Percentiles rank a stretch among this genome's conserved stretches.
Evolutionary conservation across 2,797 vertebrate genomes (phyloP).

Genomic region (Alcedo atthis): DNA sequence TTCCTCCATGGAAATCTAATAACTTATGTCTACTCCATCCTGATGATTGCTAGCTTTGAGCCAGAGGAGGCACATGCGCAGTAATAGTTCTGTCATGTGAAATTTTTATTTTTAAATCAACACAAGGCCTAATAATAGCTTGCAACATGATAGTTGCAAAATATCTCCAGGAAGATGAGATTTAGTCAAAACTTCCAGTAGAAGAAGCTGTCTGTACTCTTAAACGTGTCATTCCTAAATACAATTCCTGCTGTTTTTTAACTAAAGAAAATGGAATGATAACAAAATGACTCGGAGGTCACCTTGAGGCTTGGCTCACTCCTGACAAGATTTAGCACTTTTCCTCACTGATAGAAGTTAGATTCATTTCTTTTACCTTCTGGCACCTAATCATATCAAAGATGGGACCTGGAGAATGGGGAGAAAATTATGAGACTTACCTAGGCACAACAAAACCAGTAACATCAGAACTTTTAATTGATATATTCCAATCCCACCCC

Average conservation of each 20-base stretch:
- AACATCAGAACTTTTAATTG: not conserved
- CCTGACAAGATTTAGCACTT: not conserved
- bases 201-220: not conserved
- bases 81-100: conserved; percentile 34
- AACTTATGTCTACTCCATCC: conserved; percentile 32
- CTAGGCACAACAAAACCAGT: not conserved
- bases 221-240: not conserved
- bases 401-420: not conserved
- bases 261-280: not conserved
- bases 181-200: conserved; percentile 10
- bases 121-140: conserved; percentile 24
- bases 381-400: not conserved
- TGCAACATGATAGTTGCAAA: conserved; percentile 45
- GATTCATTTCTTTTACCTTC: not conserved
- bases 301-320: not conserved
- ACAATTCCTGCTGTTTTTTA: not conserved
- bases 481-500: not conserved
- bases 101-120: conserved; percentile 58
- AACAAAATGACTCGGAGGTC: not conserved
- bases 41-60: conserved; percentile 9
- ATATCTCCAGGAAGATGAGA: conserved; percentile 14
- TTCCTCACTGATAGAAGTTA: not conserved
- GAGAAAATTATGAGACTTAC: not conserved
- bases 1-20: conserved; percentile 59
- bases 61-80: not conserved